Base-by-base conservation (phyloP, 2,113 vertebrate species). In the Erythrocercus mccallii region DNA sequence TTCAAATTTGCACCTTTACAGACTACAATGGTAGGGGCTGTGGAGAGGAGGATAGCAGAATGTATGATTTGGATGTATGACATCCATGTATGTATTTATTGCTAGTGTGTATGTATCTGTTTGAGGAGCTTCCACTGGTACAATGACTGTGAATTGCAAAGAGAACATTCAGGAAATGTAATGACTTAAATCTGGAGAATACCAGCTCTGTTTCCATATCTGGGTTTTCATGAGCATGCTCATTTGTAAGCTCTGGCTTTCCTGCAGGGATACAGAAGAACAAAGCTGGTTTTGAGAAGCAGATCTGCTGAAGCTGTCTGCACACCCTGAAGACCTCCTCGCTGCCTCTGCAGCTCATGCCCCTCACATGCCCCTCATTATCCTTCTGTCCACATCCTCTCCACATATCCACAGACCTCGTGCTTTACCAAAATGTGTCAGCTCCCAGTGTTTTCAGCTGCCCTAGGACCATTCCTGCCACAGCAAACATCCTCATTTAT, bases 301-400 rank as follows among this genome's bases (percentile, higher is more conserved):
- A 56, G 70, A 81, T 35, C 51, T 87, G 28, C 64, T 5, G 20
- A 58, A 38, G 56, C 53, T 70, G 47, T 45, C 31, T 15, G 51
- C 35, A 11, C 1, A 18, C 3, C 27, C 44, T 18, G 3, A 18
- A 82, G 35, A 47, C 27, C 62, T 33, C 20, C 33, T 11, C 0
- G 0, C 83, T 82, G 47, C 31, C 31, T 60, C 58, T 57, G 40
- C 35, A 27, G 14, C 30, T 72, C 3, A 7, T 2, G 3, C 2
- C 12, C 20, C 56, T 65, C 28, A 28, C 8, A 2, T 10, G 23
- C 5, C 35, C 40, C 42, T 17, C 40, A 6, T 10, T 1, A 0
- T 47, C n/a, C 61, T 61, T 50, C 38, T 82, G 54, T 35, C 47
- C 47, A 31, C 17, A 40, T 35, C 54, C 17, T 35, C 30, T 54